Evolutionary conservation across 2,797 vertebrate species (phyloP).

Genomic region (Danionella dracula): DNA sequence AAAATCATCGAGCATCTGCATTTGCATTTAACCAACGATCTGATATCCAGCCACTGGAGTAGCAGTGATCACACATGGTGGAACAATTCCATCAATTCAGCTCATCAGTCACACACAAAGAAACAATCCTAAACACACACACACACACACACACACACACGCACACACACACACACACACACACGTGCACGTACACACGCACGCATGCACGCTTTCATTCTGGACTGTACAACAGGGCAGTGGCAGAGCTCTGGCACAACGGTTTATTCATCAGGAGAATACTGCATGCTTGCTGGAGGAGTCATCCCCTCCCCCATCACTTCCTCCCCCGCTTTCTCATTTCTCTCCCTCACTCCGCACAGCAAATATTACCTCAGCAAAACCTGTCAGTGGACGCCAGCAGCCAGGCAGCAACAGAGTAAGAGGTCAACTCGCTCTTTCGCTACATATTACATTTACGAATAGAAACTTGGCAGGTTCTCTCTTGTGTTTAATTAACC

Average conservation of each 20-base stretch:
- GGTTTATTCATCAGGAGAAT: conserved; percentile 22
- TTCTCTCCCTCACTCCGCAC: background rate
- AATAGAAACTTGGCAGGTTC: too few species aligned
- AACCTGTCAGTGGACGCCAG: background rate
- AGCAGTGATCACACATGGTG: background rate
- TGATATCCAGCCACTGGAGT: background rate
- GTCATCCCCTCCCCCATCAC: conserved; percentile 15
- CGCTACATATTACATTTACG: background rate
- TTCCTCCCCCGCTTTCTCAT: conserved; percentile 15
- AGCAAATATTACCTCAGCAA: conserved; percentile 31
- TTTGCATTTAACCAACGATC: background rate
- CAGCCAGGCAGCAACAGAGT: background rate
- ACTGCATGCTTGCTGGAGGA: conserved; percentile 24
- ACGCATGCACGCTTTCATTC: conserved; percentile 8
- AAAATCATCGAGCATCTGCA: background rate
- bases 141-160: background rate
- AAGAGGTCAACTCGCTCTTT: background rate
- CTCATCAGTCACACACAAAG: background rate
- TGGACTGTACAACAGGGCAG: background rate
- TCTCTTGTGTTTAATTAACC: background rate
- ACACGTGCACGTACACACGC: background rate
- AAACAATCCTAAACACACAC: background rate
- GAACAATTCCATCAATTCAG: background rate
- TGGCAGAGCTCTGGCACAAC: conserved; percentile 22
- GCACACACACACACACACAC: background rate